Conservation (phyloP, 2,888 invertebrate species). For the Hesperia comma region DNA sequence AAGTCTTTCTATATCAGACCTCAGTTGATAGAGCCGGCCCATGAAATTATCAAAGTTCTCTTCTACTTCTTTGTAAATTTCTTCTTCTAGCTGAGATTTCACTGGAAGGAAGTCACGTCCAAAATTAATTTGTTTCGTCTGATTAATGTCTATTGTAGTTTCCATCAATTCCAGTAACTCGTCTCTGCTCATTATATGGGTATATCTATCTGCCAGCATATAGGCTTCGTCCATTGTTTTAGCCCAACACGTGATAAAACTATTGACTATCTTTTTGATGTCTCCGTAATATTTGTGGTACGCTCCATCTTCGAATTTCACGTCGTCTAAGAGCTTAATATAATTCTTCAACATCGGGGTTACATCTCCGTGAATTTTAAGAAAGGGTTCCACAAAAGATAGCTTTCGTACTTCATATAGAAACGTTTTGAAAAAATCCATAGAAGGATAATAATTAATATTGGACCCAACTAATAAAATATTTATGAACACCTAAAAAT, state of each 20-base stretch:
- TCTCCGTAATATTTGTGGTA: conserved; percentile 62
- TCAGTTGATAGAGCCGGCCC: conserved; percentile 47
- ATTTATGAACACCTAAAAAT: no score
- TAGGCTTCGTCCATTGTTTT: conserved; percentile 54
- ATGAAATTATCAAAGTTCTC: conserved; percentile 47
- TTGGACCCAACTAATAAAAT: no score
- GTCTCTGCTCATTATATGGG: conserved; percentile 46
- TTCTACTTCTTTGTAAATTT: conserved; percentile 52
- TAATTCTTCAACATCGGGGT: conserved; percentile 53
- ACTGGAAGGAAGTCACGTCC: conserved; percentile 54
- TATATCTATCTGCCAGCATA: conserved; percentile 52
- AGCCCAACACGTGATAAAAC: conserved; percentile 57
- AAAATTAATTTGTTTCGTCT: conserved; percentile 54
- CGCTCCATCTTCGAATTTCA: conserved; percentile 53
- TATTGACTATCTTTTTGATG: conserved; percentile 55
- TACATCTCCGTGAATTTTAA: conserved; percentile 55
- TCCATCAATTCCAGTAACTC: conserved; percentile 52
- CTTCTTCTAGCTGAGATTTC: conserved; percentile 48
- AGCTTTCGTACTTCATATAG: conserved; percentile 52
- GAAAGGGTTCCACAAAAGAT: conserved; percentile 49
- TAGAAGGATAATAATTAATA: no score
- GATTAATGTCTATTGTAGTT: conserved; percentile 51
- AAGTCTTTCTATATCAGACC: conserved; percentile 47
- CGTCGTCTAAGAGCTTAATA: conserved; percentile 48
- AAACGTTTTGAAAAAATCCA: conserved; percentile 61